These are phyloP conservation scores for Umimayanthus chanpuru DNA, from an alignment of 92 coral and sea anemone genomes.

Conservation along the genomic window DNA sequence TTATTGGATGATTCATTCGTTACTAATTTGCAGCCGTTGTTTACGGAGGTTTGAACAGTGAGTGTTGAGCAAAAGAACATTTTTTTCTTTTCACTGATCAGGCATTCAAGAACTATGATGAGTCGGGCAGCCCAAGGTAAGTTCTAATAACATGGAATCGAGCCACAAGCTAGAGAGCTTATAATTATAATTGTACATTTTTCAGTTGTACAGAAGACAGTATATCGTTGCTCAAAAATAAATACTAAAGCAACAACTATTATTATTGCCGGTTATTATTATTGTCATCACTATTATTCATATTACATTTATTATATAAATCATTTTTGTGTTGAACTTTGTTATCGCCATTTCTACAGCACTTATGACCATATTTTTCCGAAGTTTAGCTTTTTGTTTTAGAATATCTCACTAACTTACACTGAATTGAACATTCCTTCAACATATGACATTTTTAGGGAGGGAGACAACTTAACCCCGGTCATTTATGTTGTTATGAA, in stretches of 20 bases:
- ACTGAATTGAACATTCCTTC: no score
- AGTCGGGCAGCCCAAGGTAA: slow-evolving; percentile 93
- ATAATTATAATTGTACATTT: not conserved
- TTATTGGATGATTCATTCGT: not conserved
- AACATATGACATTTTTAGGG: not conserved
- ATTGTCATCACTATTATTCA: no score
- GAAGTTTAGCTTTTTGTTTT: not conserved
- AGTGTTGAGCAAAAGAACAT: not conserved
- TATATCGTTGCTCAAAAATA: no score
- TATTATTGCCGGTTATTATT: no score
- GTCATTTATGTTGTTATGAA: not conserved
- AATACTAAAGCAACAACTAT: no score
- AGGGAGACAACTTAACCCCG: not conserved
- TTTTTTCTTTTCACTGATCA: slow-evolving; percentile 6
- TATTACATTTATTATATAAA: no score
- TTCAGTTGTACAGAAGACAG: no score
- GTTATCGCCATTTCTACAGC: no score
- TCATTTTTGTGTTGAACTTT: no score
- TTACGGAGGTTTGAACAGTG: not conserved
- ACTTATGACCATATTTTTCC: not conserved
- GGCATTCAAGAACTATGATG: slow-evolving; percentile 99
- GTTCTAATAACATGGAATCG: not conserved
- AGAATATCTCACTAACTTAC: not conserved
- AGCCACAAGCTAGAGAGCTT: no score
- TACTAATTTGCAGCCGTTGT: not conserved